These are phyloP conservation scores for Ormyrus pomaceus DNA, from an alignment of 2,888 invertebrate genomes.

Conservation along the genomic window DNA sequence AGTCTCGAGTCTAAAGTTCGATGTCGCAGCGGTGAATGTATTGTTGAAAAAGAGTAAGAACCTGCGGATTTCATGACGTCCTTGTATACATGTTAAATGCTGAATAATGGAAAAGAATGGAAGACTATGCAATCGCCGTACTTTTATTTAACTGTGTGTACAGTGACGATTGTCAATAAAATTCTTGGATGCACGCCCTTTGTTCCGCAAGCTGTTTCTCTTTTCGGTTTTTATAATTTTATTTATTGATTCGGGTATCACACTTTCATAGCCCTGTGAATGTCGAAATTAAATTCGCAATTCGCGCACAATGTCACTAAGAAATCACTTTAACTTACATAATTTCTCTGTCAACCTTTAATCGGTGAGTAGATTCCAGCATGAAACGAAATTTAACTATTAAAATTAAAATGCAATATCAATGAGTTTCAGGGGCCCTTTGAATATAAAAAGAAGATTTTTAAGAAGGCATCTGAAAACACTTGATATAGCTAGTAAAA, in stretches of 20 bases:
- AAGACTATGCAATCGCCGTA: slow-evolving; percentile 52
- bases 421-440: slow-evolving; percentile 31
- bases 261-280: slow-evolving; percentile 52
- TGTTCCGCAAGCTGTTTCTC: slow-evolving; percentile 16
- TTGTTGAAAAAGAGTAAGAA: slow-evolving; percentile 25
- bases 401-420: slow-evolving; percentile 13
- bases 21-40: slow-evolving; percentile 42
- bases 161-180: slow-evolving; percentile 47
- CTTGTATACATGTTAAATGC: slow-evolving; percentile 16
- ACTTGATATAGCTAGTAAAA: slow-evolving; percentile 8
- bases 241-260: slow-evolving; percentile 41
- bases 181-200: slow-evolving; percentile 27
- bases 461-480: slow-evolving; percentile 20
- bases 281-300: slow-evolving; percentile 35
- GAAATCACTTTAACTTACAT: slow-evolving; percentile 10
- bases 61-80: slow-evolving; percentile 3
- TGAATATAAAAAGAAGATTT: slow-evolving; percentile 6
- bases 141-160: slow-evolving; percentile 12
- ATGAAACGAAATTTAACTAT: not conserved
- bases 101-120: slow-evolving; percentile 48
- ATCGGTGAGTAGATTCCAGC: not conserved
- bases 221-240: slow-evolving; percentile 16
- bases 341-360: slow-evolving; percentile 10
- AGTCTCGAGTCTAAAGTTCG: slow-evolving; percentile 53
- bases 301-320: slow-evolving; percentile 14